These are phyloP conservation scores for Sebastes kiyomatsui DNA, from an alignment of 2,797 vertebrate genomes.

Conservation along the genomic window DNA sequence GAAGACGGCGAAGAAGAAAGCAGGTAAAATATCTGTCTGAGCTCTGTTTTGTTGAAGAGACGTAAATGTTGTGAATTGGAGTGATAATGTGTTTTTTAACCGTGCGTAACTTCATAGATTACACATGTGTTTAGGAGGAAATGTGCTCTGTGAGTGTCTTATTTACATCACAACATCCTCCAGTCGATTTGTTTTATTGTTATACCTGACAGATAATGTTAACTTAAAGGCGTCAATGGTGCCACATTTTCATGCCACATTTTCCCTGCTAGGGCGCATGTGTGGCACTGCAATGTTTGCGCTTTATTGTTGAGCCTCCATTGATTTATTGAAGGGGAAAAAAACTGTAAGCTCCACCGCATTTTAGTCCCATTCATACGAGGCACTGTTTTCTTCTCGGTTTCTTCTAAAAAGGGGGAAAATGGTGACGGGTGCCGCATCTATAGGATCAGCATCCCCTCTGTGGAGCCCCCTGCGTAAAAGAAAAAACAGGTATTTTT, in stretches of 20 bases:
- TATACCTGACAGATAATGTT: neutral
- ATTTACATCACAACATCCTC: neutral
- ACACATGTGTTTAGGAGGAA: neutral
- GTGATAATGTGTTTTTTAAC: neutral
- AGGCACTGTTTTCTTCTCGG: constrained; percentile 16
- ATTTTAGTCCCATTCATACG: constrained; percentile 5
- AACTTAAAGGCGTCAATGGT: constrained; percentile 40
- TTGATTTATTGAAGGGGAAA: constrained; percentile 21
- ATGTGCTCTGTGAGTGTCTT: neutral
- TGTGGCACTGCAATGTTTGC: constrained; percentile 40
- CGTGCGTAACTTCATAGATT: constrained; percentile 45
- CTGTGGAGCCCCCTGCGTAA: constrained; percentile 58
- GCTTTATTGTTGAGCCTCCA: constrained; percentile 35
- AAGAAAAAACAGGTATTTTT: constrained; percentile 59
- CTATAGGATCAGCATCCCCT: constrained; percentile 55
- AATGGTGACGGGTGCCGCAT: constrained; percentile 63
- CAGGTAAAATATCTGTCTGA: constrained; percentile 47
- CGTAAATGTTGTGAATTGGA: neutral
- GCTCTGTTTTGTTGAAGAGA: neutral
- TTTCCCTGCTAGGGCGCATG: constrained; percentile 28
- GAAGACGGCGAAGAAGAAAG: neutral
- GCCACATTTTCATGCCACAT: constrained; percentile 32
- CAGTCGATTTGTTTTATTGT: neutral
- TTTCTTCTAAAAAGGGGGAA: constrained; percentile 28
- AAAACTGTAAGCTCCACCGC: neutral